Percentiles rank a stretch among this genome's conserved stretches.
phyloP scores from a whole-genome alignment of 2,888 invertebrate genomes.

The Morpho helenor region DNA sequence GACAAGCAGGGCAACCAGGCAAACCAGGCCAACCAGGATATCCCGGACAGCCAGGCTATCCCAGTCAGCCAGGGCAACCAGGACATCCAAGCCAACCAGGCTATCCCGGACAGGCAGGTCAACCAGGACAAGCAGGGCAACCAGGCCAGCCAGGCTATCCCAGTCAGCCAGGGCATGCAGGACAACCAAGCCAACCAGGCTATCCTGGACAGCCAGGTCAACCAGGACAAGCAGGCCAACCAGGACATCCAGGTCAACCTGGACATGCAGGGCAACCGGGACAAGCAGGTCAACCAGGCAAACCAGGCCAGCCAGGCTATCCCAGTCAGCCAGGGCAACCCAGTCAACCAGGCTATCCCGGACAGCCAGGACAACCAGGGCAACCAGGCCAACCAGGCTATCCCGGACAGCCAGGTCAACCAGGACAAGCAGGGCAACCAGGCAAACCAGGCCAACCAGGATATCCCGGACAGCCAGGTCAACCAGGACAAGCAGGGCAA shows the following conservation, averaged over 20 bases:
- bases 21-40: constrained; percentile 21
- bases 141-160: constrained; percentile 29
- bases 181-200: constrained; percentile 31
- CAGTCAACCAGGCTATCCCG: constrained; percentile 18
- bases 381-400: constrained; percentile 27
- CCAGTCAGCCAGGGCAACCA: neutral
- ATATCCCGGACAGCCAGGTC: constrained; percentile 16
- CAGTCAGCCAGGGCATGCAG: constrained; percentile 32
- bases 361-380: constrained; percentile 25
- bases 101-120: constrained; percentile 1
- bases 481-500: constrained; percentile 19
- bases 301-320: constrained; percentile 38
- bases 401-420: constrained; percentile 25
- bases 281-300: constrained; percentile 33
- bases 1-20: constrained; percentile 25
- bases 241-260: constrained; percentile 40
- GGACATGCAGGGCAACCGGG: constrained; percentile 26
- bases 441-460: constrained; percentile 20
- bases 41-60: constrained; percentile 24
- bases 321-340: constrained; percentile 27
- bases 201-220: constrained; percentile 36
- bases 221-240: constrained; percentile 29
- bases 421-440: constrained; percentile 21
- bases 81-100: constrained; percentile 32
- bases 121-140: constrained; percentile 23